Base-by-base conservation (phyloP, 2,888 invertebrate species). In the Epistrophe eligans region DNA sequence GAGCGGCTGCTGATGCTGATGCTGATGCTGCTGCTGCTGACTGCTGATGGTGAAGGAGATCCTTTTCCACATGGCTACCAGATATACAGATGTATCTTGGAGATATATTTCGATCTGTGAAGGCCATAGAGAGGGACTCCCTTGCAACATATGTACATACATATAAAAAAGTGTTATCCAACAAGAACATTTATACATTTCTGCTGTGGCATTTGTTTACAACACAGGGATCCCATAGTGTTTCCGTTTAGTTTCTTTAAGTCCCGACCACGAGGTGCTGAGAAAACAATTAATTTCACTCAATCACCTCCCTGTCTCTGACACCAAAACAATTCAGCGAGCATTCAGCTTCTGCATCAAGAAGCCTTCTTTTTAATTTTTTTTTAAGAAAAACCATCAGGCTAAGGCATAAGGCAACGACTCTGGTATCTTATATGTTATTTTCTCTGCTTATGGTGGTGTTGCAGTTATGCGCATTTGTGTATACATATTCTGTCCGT, bases 201-300 rank as follows among this genome's bases (percentile, higher is more conserved):
- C 50, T 74, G 74, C 57, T 64, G 38, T 13, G 40, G 48, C n/a
- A 77, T 79, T 84, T 87, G 87, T 87, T 87, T 87, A 87, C 82
- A 67, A 87, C 82, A 67, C 82, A 67, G 45, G 15, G 64, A 74
- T 73, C 55, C 66, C 35, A 48, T 48, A 73, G 66, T 76, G 60
- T 82, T 70, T 82, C 13, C 13, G n/a, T 35, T 48, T 19, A 38
- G n/a, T 48, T n/a, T 79, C 71, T 79, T 71, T 48, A 71, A 79
- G 55, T 45, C 70, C 50, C 72, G 15, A 28, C 45, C 32, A 66
- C 11, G 57, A 87, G 79, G 79, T 82, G 82, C 87, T 87, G 87
- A 79, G 87, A 74, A 87, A 79, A 71, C 87, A 76, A 87, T 87
- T 82, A 87, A 87, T 87, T 87, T 87, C 76, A 76, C 74, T 87